A percentile compares a stretch with the other conserved stretches of the same genome.
Conservation (phyloP, 2,113 vertebrate genomes). For the Rhadina sibilatrix region DNA sequence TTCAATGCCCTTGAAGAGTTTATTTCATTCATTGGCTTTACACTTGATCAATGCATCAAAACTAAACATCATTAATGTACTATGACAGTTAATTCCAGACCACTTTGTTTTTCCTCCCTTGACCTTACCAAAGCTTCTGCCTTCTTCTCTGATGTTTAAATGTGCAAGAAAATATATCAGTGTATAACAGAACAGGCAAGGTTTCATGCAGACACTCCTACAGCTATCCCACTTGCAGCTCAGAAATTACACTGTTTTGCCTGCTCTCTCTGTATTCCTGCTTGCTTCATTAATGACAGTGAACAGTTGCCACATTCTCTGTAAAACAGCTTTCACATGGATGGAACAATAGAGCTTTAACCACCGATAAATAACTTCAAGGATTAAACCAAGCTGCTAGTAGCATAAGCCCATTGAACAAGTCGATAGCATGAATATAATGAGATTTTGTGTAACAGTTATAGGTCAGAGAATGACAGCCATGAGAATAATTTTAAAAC, state of each 20-base stretch:
- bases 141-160: neutral
- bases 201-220: neutral
- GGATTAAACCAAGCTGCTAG: constrained; percentile 21
- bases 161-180: neutral
- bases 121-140: neutral
- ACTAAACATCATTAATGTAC: neutral
- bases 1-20: neutral
- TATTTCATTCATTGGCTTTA: neutral
- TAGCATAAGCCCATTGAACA: neutral
- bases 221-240: neutral
- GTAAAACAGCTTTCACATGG: neutral
- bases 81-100: neutral
- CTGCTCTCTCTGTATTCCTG: neutral
- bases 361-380: neutral
- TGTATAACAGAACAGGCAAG: neutral
- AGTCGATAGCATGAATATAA: neutral
- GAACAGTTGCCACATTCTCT: neutral
- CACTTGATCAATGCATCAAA: neutral
- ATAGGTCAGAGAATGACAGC: constrained; percentile 5
- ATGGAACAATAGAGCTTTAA: neutral
- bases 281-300: neutral
- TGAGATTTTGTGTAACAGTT: constrained; percentile 20
- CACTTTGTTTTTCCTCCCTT: neutral
- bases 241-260: neutral
- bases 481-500: constrained; percentile 36